Evolutionary conservation across 2,113 vertebrate genomes (phyloP).

Genomic region (Misgurnus mizolepis): DNA sequence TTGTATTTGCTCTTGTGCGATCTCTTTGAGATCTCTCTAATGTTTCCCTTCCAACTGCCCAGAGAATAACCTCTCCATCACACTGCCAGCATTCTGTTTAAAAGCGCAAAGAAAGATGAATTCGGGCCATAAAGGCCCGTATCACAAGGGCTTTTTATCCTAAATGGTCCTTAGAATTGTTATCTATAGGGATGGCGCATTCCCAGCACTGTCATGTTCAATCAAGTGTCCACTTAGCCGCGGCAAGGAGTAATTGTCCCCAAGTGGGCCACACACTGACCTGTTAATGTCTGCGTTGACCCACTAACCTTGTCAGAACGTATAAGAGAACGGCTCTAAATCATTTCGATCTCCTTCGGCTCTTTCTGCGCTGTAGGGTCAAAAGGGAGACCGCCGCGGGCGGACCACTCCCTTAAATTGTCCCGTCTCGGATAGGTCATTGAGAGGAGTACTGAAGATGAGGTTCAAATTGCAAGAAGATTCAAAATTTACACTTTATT

Average conservation of each 20-base stretch:
- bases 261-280: slow-evolving; percentile 98
- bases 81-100: slow-evolving; percentile 77
- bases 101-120: slow-evolving; percentile 98
- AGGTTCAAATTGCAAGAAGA: slow-evolving; percentile 63
- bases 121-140: slow-evolving; percentile 97
- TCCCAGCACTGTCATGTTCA: slow-evolving; percentile 97
- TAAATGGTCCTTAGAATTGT: slow-evolving; percentile 99
- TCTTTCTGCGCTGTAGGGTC: slow-evolving; percentile 80
- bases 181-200: slow-evolving; percentile 94
- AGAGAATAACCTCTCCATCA: slow-evolving; percentile 75
- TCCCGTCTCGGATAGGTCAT: slow-evolving; percentile 70
- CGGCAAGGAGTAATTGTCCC: slow-evolving; percentile 99
- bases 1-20: slow-evolving; percentile 72
- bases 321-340: slow-evolving; percentile 93
- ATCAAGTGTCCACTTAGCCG: slow-evolving; percentile 99
- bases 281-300: slow-evolving; percentile 97
- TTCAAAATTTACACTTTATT: neutral
- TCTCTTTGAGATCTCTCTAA: slow-evolving; percentile 55
- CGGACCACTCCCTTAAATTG: slow-evolving; percentile 78
- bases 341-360: slow-evolving; percentile 76
- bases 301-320: slow-evolving; percentile 97
- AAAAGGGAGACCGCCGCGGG: slow-evolving; percentile 83
- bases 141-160: slow-evolving; percentile 99
- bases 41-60: slow-evolving; percentile 70
- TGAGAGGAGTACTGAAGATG: slow-evolving; percentile 60